These are phyloP conservation scores for Pyrochroa serraticornis DNA, from an alignment of 2,888 invertebrate genomes.

Conservation along the genomic window DNA sequence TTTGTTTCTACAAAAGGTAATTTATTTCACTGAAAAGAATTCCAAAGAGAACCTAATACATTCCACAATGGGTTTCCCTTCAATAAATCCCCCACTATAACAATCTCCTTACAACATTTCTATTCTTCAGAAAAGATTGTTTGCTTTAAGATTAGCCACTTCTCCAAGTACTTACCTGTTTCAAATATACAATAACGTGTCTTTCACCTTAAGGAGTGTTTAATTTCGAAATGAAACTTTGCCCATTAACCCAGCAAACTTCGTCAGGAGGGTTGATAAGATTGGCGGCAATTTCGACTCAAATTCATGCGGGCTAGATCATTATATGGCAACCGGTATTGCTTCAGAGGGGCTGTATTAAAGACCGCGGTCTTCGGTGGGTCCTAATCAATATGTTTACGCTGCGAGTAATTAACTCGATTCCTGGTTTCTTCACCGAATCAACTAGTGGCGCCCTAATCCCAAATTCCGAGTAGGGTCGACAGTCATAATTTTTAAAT, in stretches of 20 bases:
- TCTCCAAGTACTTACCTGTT: too few species aligned
- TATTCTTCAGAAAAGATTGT: too few species aligned
- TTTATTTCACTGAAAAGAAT: slow-evolving; percentile 11
- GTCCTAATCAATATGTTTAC: slow-evolving; percentile 21
- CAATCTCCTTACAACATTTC: too few species aligned
- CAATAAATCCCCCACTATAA: slow-evolving; percentile 4
- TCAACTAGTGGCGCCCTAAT: too few species aligned
- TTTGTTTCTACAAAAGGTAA: slow-evolving; percentile 11
- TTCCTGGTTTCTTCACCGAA: not conserved
- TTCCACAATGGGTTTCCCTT: slow-evolving; percentile 5
- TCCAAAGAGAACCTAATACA: slow-evolving; percentile 7
- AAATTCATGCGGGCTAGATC: slow-evolving; percentile 23
- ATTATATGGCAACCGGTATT: slow-evolving; percentile 16
- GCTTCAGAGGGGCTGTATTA: slow-evolving; percentile 10
- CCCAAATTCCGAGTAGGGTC: too few species aligned
- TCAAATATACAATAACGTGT: not conserved
- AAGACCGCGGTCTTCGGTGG: not conserved
- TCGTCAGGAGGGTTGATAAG: slow-evolving; percentile 11
- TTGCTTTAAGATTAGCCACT: too few species aligned
- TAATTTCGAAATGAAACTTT: slow-evolving; percentile 12
- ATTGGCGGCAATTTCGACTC: slow-evolving; percentile 21
- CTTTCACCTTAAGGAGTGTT: not conserved
- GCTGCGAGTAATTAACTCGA: slow-evolving; percentile 12
- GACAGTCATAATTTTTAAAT: too few species aligned
- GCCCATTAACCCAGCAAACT: slow-evolving; percentile 14